These are phyloP conservation scores for Cepphus grylle DNA, from an alignment of 2,113 vertebrate species.

Conservation along the genomic window DNA sequence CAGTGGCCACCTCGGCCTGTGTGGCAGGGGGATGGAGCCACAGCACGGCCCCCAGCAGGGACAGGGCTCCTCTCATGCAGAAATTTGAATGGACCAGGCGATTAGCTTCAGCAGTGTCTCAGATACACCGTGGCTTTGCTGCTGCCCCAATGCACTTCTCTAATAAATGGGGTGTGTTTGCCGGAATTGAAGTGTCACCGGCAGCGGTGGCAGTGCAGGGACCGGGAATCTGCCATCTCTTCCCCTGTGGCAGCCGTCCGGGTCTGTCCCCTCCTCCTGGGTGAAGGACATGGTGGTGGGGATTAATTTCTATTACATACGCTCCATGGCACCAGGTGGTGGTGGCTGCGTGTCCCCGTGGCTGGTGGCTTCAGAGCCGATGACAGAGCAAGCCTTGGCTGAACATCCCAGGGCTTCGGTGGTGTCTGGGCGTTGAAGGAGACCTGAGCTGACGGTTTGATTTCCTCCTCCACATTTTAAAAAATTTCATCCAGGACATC, in stretches of 20 bases:
- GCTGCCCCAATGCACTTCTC: not conserved
- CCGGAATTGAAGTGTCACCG: not conserved
- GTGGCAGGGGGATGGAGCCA: not conserved
- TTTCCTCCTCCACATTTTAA: not conserved
- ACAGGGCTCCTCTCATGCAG: not conserved
- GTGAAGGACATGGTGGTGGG: not conserved
- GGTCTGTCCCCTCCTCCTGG: not conserved
- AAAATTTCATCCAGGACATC: not conserved
- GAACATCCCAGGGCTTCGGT: not conserved
- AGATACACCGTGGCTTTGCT: not conserved
- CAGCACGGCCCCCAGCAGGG: not conserved
- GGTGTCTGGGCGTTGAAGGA: not conserved
- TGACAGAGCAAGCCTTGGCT: not conserved
- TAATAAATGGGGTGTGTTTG: not conserved
- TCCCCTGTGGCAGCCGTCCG: rapidly evolving
- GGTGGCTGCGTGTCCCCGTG: not conserved
- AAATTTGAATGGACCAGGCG: not conserved
- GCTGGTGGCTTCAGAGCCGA: not conserved
- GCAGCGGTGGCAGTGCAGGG: not conserved
- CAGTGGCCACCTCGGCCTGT: rapidly evolving
- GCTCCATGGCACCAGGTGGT: not conserved
- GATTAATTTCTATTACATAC: not conserved
- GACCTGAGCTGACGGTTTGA: not conserved
- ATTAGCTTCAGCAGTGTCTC: not conserved
- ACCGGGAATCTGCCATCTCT: no score